phyloP scores from a whole-genome alignment of 2,113 vertebrate genomes.

The Megaceryle maxima region DNA sequence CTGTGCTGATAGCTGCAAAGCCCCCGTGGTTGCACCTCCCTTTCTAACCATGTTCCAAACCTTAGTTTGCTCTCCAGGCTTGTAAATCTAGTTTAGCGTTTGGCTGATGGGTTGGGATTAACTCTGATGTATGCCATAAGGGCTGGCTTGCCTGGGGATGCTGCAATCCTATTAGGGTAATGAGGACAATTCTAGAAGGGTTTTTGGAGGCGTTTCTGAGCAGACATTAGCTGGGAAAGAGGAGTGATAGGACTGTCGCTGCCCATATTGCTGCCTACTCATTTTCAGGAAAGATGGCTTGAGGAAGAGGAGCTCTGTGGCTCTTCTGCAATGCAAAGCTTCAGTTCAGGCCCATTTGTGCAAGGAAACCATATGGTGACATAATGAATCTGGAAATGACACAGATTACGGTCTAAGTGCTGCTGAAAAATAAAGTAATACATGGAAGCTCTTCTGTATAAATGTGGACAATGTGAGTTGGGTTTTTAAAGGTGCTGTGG shows the following conservation, averaged over 20 bases:
- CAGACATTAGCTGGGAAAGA: not conserved
- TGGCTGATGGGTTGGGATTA: not conserved
- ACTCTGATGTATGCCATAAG: accelerated
- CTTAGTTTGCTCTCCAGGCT: not conserved
- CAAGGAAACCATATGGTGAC: not conserved
- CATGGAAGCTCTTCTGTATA: not conserved
- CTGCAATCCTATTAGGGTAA: not conserved
- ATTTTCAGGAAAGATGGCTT: not conserved
- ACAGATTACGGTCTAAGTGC: not conserved
- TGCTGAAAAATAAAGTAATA: accelerated
- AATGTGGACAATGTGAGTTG: accelerated
- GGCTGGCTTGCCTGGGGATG: not conserved
- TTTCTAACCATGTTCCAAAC: accelerated
- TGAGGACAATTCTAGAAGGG: not conserved
- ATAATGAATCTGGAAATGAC: not conserved
- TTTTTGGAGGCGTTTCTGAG: not conserved
- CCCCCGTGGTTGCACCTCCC: accelerated
- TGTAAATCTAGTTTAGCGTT: accelerated
- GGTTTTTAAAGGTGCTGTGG: not conserved
- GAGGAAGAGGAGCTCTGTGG: not conserved
- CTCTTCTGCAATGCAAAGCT: not conserved
- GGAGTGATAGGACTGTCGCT: not conserved
- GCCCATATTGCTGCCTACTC: not conserved
- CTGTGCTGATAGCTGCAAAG: not conserved
- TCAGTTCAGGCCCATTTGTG: not conserved